Evolutionary conservation across 2,888 invertebrate genomes (phyloP), one percentile per base, ranked within the genome.

Genomic region (Ctena decussata): DNA sequence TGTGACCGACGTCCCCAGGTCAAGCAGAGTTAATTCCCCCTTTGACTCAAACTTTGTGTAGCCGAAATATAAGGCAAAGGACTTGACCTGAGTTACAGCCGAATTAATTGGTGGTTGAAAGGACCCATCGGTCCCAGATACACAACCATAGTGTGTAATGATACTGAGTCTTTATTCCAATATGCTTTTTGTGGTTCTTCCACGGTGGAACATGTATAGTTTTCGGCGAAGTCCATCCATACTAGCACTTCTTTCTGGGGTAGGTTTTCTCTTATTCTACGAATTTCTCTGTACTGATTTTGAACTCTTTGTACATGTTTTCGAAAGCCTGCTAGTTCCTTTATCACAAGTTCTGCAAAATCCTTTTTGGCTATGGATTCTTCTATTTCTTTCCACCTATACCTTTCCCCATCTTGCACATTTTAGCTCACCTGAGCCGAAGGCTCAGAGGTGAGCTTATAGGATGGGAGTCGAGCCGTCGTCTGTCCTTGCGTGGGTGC

Each of bases 151-250:
- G 80, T 73, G 39, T 84, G 80, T 18, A 83, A 44, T n/a, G 79
- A 60, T 0, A 83, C 39, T 37, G 30, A 15, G 27, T 78, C 37
- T 18, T 70, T 24, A 60, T 77, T 81, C 85, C 85, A 85, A 57
- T 80, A 85, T 21, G 74, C 82, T 5, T 41, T 65, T 35, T 85
- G 85, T 5, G 80, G 73, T 30, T 85, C 82, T 77, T 82, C 81
- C 11, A 84, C 46, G 35, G 82, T 73, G 0, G 74, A 53, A 75
- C 89, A 89, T 2, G 15, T 57, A 41, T 69, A 89, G 30, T 89
- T 85, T 60, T 86, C 83, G 1, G 84, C 82, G 69, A 89, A 89
- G 60, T 87, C 87, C 85, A 89, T 85, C 82, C 85, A 83, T 39
- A 89, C 30, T 1, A 86, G 41, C 24, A 82, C 57, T 12, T 80